These are phyloP conservation scores for Nycticebus coucang DNA, from an alignment of 2,113 vertebrate species.

Conservation along the genomic window DNA sequence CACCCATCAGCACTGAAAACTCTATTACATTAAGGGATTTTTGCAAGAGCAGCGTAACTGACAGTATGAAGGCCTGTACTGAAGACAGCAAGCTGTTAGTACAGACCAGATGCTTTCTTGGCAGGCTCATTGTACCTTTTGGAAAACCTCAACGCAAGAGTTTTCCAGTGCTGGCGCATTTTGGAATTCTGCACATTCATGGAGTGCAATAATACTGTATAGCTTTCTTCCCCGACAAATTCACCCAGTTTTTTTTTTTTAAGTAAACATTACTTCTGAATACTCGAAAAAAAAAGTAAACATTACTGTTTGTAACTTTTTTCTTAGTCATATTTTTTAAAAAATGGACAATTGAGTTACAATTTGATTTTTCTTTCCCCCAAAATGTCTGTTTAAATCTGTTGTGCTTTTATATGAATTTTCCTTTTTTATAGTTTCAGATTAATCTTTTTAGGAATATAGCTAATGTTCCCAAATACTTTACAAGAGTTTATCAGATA, in stretches of 20 bases:
- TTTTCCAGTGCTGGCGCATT: conserved; percentile 86
- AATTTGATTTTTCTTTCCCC: conserved; percentile 74
- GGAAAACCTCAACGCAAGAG: conserved; percentile 87
- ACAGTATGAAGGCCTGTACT: conserved; percentile 97
- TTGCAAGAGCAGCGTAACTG: conserved; percentile 89
- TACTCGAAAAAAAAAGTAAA: no score
- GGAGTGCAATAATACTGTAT: conserved; percentile 89
- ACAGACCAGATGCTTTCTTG: conserved; percentile 90
- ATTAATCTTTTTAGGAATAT: conserved; percentile 73
- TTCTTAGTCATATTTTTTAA: conserved; percentile 84
- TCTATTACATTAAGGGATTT: conserved; percentile 85
- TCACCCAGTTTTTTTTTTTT: conserved; percentile 71
- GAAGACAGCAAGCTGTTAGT: conserved; percentile 96
- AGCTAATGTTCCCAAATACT: conserved; percentile 78
- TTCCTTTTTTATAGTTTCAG: conserved; percentile 87
- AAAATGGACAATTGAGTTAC: conserved; percentile 80
- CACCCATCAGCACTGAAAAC: no score
- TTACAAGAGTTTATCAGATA: conserved; percentile 79
- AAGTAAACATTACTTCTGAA: conserved; percentile 83
- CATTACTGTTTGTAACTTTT: conserved; percentile 73
- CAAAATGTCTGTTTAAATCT: conserved; percentile 84
- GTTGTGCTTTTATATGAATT: conserved; percentile 88
- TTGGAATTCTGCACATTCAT: conserved; percentile 86
- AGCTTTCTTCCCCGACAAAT: conserved; percentile 81
- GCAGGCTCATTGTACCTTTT: conserved; percentile 86